phyloP scores from a whole-genome alignment of 2,888 invertebrate genomes.

The Bhutanitis thaidina region DNA sequence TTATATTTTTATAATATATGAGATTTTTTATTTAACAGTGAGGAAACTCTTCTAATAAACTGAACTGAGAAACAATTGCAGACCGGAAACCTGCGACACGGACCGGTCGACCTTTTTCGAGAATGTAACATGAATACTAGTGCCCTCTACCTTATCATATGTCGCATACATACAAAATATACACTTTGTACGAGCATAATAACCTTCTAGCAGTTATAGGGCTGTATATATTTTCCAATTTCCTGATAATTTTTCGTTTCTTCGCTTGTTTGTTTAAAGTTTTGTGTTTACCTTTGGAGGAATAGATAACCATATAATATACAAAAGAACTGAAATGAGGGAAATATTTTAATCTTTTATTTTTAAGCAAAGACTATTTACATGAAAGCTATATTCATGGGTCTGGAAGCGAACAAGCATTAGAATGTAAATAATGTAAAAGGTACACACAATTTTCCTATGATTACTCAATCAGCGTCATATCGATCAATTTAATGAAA shows the following conservation, averaged over 20 bases:
- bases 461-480: no score
- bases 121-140: conserved; percentile 2
- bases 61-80: neutral
- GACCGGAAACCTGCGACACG: conserved; percentile 10
- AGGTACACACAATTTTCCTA: no score
- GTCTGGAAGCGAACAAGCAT: no score
- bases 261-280: neutral
- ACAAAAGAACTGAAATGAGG: no score
- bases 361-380: no score
- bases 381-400: no score
- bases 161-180: neutral
- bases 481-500: no score
- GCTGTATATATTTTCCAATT: conserved; percentile 11
- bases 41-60: neutral
- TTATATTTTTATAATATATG: no score
- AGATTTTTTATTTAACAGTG: neutral
- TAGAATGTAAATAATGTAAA: no score
- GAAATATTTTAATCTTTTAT: no score
- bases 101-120: conserved; percentile 14
- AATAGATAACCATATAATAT: no score
- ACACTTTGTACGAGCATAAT: neutral
- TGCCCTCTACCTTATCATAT: conserved; percentile 9
- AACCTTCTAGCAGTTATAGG: conserved; percentile 6
- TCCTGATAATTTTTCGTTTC: neutral
- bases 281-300: neutral